phyloP scores from a whole-genome alignment of 2,113 vertebrate species.

The Cyprinodon tularosa region DNA sequence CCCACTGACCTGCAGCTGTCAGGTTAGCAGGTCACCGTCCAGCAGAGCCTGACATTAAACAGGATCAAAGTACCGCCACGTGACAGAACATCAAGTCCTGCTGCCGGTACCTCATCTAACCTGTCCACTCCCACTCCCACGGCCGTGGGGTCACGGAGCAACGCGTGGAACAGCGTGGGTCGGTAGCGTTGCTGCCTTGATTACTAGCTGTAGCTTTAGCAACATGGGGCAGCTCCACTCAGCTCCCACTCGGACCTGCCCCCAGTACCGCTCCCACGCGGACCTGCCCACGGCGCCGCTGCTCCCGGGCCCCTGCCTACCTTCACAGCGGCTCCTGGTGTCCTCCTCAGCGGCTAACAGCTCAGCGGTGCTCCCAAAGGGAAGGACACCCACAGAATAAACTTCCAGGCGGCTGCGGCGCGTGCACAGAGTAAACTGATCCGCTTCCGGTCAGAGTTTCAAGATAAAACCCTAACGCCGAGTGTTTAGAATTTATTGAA shows the following conservation, averaged over 20 bases:
- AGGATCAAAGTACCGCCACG: too few species aligned
- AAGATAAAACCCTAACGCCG: slow-evolving; percentile 27
- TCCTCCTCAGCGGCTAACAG: neutral
- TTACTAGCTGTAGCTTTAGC: neutral
- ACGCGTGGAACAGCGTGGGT: neutral
- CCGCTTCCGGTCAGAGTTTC: slow-evolving; percentile 44
- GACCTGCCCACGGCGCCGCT: neutral
- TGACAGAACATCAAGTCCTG: too few species aligned
- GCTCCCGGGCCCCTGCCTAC: slow-evolving; percentile 11
- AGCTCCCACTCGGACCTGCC: neutral
- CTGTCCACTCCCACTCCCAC: neutral
- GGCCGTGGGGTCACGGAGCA: neutral
- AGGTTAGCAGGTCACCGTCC: too few species aligned
- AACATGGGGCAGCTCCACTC: neutral
- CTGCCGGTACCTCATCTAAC: neutral
- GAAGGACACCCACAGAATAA: slow-evolving; percentile 20
- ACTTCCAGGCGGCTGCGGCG: neutral
- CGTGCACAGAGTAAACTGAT: neutral
- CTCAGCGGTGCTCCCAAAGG: neutral
- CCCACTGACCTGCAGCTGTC: too few species aligned
- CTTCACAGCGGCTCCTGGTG: slow-evolving; percentile 22
- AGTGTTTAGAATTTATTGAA: too few species aligned
- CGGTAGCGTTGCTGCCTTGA: too few species aligned
- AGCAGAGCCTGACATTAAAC: too few species aligned
- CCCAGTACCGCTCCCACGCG: neutral